Percentiles rank a stretch among this genome's conserved stretches.
Evolutionary conservation across 2,113 vertebrate genomes (phyloP).

Genomic region (Stigmatopora nigra): DNA sequence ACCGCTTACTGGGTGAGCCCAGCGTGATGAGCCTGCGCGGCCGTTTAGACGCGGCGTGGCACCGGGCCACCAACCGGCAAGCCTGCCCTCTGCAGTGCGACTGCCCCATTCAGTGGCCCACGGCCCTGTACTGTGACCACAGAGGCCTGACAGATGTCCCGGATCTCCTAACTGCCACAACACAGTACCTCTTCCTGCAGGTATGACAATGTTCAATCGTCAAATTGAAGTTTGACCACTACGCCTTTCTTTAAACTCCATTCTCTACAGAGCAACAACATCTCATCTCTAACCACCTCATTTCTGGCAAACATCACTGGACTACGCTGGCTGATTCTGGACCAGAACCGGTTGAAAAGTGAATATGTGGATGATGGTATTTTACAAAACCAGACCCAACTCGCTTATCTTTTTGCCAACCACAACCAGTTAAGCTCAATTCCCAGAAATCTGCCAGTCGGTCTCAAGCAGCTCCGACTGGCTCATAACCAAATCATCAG

Average conservation of each 20-base stretch:
- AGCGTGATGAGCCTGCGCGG: constrained; percentile 67
- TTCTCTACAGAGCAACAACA: constrained; percentile 60
- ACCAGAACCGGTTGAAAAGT: constrained; percentile 63
- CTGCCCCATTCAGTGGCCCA: constrained; percentile 73
- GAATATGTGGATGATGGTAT: constrained; percentile 29
- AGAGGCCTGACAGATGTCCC: constrained; percentile 49
- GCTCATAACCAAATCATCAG: constrained; percentile 66
- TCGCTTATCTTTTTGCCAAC: constrained; percentile 68
- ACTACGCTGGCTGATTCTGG: constrained; percentile 71
- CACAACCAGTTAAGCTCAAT: constrained; percentile 63
- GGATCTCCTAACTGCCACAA: constrained; percentile 42
- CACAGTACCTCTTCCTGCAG: constrained; percentile 70
- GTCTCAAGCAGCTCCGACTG: constrained; percentile 67
- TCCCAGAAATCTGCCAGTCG: constrained; percentile 53
- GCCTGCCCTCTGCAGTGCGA: constrained; percentile 64
- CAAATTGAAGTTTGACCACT: neutral
- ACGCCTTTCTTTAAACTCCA: neutral
- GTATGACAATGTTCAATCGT: constrained; percentile 22
- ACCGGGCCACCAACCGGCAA: constrained; percentile 53
- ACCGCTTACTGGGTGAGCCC: constrained; percentile 68
- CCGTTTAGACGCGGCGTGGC: constrained; percentile 56
- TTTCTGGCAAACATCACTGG: constrained; percentile 53
- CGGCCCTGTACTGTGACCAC: constrained; percentile 68
- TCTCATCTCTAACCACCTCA: constrained; percentile 47
- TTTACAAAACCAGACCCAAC: constrained; percentile 56